These are phyloP conservation scores for Chiloscyllium punctatum DNA, from an alignment of 2,797 vertebrate species.

Conservation along the genomic window DNA sequence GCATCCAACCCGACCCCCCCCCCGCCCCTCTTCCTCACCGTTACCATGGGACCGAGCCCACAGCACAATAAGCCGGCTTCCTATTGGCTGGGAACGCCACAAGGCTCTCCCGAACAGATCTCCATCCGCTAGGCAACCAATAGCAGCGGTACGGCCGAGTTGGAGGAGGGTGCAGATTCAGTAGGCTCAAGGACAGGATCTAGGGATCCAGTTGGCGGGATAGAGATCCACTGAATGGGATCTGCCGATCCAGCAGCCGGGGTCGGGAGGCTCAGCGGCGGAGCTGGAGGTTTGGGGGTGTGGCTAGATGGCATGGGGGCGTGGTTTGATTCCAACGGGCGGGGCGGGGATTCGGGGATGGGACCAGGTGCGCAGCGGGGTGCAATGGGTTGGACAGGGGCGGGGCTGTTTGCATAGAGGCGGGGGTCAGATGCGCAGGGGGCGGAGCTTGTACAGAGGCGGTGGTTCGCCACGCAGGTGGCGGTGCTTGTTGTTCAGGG, in stretches of 20 bases:
- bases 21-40: no score
- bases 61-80: background rate
- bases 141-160: background rate
- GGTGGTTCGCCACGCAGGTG: no score
- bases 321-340: no score
- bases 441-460: no score
- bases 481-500: no score
- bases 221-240: background rate
- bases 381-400: no score
- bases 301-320: no score
- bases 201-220: background rate
- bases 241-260: no score
- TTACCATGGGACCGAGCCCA: background rate
- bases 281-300: background rate
- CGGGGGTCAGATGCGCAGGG: no score
- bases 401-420: accelerated
- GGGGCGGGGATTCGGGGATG: no score
- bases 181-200: background rate
- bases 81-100: background rate
- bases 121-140: background rate
- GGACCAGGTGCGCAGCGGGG: background rate
- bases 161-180: background rate
- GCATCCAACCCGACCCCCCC: no score
- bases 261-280: no score
- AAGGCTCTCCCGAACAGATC: accelerated